These are phyloP conservation scores for Prietella phreatophila DNA, from an alignment of 2,113 vertebrate species.

Conservation along the genomic window DNA sequence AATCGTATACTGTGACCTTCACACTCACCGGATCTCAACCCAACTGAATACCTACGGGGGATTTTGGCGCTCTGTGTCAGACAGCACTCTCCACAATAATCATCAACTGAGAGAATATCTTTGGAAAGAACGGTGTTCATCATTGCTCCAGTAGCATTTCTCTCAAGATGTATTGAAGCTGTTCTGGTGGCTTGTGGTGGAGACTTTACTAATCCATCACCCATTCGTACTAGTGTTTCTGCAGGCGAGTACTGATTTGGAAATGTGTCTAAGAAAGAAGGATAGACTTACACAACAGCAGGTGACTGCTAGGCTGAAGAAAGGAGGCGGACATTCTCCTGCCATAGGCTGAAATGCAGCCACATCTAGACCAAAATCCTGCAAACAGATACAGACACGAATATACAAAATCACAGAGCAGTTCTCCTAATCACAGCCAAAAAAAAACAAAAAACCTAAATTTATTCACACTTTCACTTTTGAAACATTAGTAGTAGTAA, in stretches of 20 bases:
- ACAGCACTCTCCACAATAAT: neutral
- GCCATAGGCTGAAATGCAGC: slow-evolving; percentile 83
- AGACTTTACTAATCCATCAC: neutral
- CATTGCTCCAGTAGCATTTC: neutral
- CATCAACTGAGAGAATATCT: neutral
- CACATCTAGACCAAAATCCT: slow-evolving; percentile 92
- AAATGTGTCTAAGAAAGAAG: neutral
- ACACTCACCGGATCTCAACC: neutral
- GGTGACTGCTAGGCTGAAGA: slow-evolving; percentile 84
- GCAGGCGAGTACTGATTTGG: neutral
- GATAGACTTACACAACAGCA: slow-evolving; percentile 84
- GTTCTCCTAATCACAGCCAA: neutral
- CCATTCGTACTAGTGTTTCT: neutral
- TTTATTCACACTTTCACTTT: neutral
- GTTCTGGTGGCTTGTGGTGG: neutral
- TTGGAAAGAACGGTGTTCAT: neutral
- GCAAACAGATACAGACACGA: neutral
- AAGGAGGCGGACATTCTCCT: slow-evolving; percentile 76
- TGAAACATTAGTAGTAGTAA: neutral
- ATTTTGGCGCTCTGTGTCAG: neutral
- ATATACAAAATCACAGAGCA: slow-evolving; percentile 20
- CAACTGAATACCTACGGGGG: neutral
- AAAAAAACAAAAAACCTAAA: too few relatives aligned
- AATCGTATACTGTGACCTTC: neutral
- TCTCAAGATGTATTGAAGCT: neutral